A percentile compares a stretch with the other conserved stretches of the same genome.
These are phyloP conservation scores for Volucella bombylans DNA, from an alignment of 2,888 invertebrate genomes.

Conservation along the genomic window DNA sequence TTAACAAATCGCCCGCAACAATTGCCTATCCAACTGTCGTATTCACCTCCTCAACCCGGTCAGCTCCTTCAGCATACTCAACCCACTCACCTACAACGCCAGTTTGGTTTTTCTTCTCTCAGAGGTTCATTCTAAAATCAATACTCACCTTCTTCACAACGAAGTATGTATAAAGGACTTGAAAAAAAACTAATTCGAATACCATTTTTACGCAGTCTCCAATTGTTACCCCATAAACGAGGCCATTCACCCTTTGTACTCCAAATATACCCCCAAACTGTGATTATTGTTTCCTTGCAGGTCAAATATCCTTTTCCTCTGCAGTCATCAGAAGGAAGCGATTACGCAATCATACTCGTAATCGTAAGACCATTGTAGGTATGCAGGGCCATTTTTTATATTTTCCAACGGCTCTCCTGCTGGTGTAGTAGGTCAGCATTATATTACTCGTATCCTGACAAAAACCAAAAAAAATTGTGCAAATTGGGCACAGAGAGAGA, in stretches of 20 bases:
- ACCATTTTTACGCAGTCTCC: slow-evolving; percentile 23
- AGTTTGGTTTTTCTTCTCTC: background rate
- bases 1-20: no score
- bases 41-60: no score
- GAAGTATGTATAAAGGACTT: background rate
- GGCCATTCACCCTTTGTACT: slow-evolving; percentile 1
- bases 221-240: slow-evolving; percentile 9
- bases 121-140: slow-evolving; percentile 35
- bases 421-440: slow-evolving; percentile 56
- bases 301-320: slow-evolving; percentile 25
- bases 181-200: background rate
- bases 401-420: slow-evolving; percentile 20
- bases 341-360: slow-evolving; percentile 56
- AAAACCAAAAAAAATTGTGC: background rate
- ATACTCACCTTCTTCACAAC: slow-evolving; percentile 2
- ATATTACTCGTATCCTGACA: background rate
- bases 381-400: slow-evolving; percentile 38
- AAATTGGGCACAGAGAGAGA: background rate
- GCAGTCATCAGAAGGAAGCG: slow-evolving; percentile 39
- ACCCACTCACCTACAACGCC: slow-evolving; percentile 4
- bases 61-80: slow-evolving; percentile 13
- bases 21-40: no score
- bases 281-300: background rate
- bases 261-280: background rate
- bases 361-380: no score